phyloP scores from a whole-genome alignment of 2,113 vertebrate genomes.

The Fulica atra region DNA sequence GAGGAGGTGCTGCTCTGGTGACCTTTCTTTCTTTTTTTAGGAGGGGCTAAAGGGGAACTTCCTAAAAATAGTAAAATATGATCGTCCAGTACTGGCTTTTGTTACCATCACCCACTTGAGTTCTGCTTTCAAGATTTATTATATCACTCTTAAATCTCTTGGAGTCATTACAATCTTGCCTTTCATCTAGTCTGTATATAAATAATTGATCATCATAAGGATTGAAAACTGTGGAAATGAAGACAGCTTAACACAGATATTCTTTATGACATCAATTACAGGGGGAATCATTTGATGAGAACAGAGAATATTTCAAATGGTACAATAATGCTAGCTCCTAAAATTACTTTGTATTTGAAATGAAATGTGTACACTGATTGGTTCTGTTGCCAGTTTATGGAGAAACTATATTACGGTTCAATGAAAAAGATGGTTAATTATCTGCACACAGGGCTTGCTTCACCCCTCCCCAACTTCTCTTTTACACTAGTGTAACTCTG shows the following conservation, averaged over 20 bases:
- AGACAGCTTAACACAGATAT: constrained; percentile 79
- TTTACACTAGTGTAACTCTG: background rate
- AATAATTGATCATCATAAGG: constrained; percentile 83
- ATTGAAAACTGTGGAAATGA: constrained; percentile 76
- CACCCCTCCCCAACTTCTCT: background rate
- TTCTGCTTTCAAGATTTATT: constrained; percentile 72
- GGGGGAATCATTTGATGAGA: constrained; percentile 78
- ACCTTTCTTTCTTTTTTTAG: background rate
- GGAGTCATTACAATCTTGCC: constrained; percentile 74
- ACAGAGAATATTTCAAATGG: constrained; percentile 78
- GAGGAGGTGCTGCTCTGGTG: background rate
- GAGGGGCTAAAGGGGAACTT: background rate
- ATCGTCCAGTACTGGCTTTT: constrained; percentile 45
- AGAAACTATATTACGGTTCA: constrained; percentile 65
- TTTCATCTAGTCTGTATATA: constrained; percentile 75
- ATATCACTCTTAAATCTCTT: constrained; percentile 70
- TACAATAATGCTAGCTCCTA: constrained; percentile 73
- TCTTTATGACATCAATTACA: constrained; percentile 84
- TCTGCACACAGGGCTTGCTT: background rate
- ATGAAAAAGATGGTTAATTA: constrained; percentile 71
- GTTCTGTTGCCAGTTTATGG: constrained; percentile 59
- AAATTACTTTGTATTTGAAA: constrained; percentile 77
- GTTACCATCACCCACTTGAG: constrained; percentile 65
- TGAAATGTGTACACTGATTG: constrained; percentile 68
- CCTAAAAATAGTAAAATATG: constrained; percentile 55